Evolutionary conservation across 2,113 vertebrate genomes (phyloP), one percentile per base, ranked within the genome.

Genomic region (Microtus montanus): DNA sequence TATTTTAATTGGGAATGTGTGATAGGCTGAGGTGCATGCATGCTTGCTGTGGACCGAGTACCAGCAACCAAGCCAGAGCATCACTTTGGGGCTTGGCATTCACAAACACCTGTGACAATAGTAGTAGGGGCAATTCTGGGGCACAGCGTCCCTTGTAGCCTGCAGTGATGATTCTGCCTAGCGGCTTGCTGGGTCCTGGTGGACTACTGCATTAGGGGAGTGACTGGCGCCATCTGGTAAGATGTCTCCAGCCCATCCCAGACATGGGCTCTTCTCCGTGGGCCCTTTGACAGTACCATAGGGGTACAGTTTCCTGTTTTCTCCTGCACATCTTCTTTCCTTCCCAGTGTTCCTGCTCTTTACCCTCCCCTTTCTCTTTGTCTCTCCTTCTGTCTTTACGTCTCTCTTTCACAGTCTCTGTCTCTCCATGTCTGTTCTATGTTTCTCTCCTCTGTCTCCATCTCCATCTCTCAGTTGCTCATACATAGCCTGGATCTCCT

Each of bases 101-200:
- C 12, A 6, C 63, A 54, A 14, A 3, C 5, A 58, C n/a, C 19
- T 11, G 9, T 8, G 14, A 83, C 20, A 3, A 41, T 24, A 44
- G 3, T 0, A 54, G n/a, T 35, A 24, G 41, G 22, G 68, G 44
- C n/a, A 70, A 47, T 54, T 68, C 47, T 44, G 58, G 12, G 13
- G 0, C 5, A 33, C 52, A n/a, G 30, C 38, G 26, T 44, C 7
- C 1, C 28, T 61, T 15, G 7, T 3, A 20, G 10, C 44, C 30
- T 44, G 20, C 28, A 2, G 3, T 38, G 14, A 64, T 2, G 4
- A 11, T 52, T 26, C 63, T 63, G 58, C 66, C 13, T 2, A 28
- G 52, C 4, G 20, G 30, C 49, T 77, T 7, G 1, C 54, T 30
- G 47, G 11, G n/a, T n/a, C 44, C 82, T 3, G 12, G 10, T 19